Evolutionary conservation across 1,140 invertebrate species (phyloP).

Genomic region (Bradysia coprophila): DNA sequence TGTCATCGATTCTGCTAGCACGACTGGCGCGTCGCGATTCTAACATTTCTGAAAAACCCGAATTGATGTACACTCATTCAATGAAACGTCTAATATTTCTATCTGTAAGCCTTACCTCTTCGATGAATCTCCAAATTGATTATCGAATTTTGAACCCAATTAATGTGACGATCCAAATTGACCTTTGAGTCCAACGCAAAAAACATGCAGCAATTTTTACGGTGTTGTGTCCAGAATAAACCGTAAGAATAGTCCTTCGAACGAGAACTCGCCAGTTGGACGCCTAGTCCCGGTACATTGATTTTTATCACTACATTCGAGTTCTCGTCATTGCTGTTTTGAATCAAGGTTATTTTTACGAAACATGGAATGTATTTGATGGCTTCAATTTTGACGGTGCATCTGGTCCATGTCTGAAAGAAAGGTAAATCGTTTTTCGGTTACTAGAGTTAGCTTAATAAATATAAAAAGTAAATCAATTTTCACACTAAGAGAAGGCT

Average conservation of each 20-base stretch:
- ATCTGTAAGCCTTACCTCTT: too few relatives aligned
- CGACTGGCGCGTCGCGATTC: slow-evolving; percentile 1
- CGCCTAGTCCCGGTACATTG: slow-evolving; percentile 17
- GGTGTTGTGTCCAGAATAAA: slow-evolving; percentile 21
- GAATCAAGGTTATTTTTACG: slow-evolving; percentile 15
- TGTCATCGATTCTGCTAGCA: background rate
- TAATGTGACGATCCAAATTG: slow-evolving; percentile 17
- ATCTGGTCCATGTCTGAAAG: slow-evolving; percentile 13
- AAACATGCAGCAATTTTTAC: slow-evolving; percentile 19
- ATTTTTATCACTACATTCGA: slow-evolving; percentile 12
- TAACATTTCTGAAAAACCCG: slow-evolving; percentile 7
- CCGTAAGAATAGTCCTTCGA: slow-evolving; percentile 20
- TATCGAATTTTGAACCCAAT: slow-evolving; percentile 23
- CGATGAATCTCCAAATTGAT: slow-evolving; percentile 21
- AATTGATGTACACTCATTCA: too few relatives aligned
- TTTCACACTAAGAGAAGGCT: too few relatives aligned
- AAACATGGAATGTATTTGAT: slow-evolving; percentile 23
- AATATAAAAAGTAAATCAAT: too few relatives aligned
- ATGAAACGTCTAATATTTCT: too few relatives aligned
- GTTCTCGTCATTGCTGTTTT: slow-evolving; percentile 4
- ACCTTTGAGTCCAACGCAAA: slow-evolving; percentile 18
- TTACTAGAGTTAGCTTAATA: too few relatives aligned
- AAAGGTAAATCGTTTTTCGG: background rate
- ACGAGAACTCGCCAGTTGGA: slow-evolving; percentile 16
- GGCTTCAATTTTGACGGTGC: slow-evolving; percentile 21